Percentiles rank a stretch among this genome's conserved stretches.
Evolutionary conservation across 2,113 vertebrate genomes (phyloP).

Genomic region (Triplophysa tibetana): DNA sequence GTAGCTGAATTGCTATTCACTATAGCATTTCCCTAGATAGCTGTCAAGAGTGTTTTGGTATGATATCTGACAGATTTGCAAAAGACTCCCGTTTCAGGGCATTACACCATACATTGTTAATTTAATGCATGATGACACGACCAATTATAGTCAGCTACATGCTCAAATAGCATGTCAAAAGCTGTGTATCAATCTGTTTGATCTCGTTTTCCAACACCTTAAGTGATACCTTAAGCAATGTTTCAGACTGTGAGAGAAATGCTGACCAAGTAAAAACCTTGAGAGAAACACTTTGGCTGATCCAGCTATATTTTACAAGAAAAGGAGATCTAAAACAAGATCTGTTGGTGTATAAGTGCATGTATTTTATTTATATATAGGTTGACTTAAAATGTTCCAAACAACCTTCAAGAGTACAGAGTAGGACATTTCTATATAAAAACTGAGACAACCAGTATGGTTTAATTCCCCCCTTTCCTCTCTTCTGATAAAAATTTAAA

Average conservation of each 20-base stretch:
- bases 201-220: constrained; percentile 82
- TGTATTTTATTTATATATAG: background rate
- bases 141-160: constrained; percentile 89
- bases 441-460: no score
- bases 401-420: no score
- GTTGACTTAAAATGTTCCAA: no score
- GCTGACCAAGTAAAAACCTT: constrained; percentile 76
- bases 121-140: constrained; percentile 91
- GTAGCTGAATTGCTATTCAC: constrained; percentile 62
- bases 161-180: constrained; percentile 94
- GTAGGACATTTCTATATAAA: no score
- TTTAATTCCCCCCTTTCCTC: no score
- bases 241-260: constrained; percentile 70
- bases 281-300: constrained; percentile 59
- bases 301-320: constrained; percentile 49
- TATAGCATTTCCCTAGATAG: constrained; percentile 66
- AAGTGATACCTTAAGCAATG: constrained; percentile 83
- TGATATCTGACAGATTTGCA: constrained; percentile 88
- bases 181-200: constrained; percentile 89
- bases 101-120: constrained; percentile 86
- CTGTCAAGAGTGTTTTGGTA: constrained; percentile 81
- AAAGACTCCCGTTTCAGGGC: constrained; percentile 89
- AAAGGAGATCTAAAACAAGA: constrained; percentile 11
- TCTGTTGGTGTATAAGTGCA: constrained; percentile 14
- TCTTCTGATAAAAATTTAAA: no score